These are phyloP conservation scores for Micropoecilia bifurca DNA, from an alignment of 2,797 vertebrate species.

Conservation along the genomic window DNA sequence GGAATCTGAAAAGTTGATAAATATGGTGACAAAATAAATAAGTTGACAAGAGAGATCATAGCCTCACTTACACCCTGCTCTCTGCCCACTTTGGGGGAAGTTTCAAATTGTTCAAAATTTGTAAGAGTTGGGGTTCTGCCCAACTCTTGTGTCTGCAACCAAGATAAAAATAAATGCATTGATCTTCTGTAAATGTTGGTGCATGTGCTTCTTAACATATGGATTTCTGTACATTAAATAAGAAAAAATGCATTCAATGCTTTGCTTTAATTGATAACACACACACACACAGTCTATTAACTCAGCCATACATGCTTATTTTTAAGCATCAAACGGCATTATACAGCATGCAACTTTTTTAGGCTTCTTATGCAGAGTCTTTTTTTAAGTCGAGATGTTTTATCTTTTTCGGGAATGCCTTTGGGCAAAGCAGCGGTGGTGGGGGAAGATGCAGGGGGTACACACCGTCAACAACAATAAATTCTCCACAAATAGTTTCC, in stretches of 20 bases:
- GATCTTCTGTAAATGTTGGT: constrained; percentile 28
- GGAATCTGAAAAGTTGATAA: too few species aligned
- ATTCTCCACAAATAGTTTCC: constrained; percentile 39
- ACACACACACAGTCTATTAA: constrained; percentile 19
- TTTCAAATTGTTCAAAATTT: too few species aligned
- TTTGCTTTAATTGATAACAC: constrained; percentile 14
- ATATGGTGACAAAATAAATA: too few species aligned
- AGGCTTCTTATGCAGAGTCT: constrained; percentile 28
- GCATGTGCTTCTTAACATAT: constrained; percentile 27
- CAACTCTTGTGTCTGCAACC: not conserved
- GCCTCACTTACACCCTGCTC: too few species aligned
- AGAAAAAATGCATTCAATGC: constrained; percentile 6
- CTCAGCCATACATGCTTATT: constrained; percentile 22
- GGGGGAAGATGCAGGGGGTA: constrained; percentile 37
- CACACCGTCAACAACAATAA: constrained; percentile 37
- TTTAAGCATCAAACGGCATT: constrained; percentile 40
- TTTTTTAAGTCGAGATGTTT: constrained; percentile 53
- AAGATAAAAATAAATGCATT: constrained; percentile 9
- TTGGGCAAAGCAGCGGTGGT: constrained; percentile 46
- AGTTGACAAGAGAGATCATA: too few species aligned
- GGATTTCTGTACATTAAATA: constrained; percentile 16
- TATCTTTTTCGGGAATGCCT: constrained; percentile 59
- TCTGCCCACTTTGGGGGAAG: too few species aligned
- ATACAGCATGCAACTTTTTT: constrained; percentile 37
- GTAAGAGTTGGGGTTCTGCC: too few species aligned